phyloP scores from a whole-genome alignment of 2,888 invertebrate genomes.

The Tupiocoris notatus region DNA sequence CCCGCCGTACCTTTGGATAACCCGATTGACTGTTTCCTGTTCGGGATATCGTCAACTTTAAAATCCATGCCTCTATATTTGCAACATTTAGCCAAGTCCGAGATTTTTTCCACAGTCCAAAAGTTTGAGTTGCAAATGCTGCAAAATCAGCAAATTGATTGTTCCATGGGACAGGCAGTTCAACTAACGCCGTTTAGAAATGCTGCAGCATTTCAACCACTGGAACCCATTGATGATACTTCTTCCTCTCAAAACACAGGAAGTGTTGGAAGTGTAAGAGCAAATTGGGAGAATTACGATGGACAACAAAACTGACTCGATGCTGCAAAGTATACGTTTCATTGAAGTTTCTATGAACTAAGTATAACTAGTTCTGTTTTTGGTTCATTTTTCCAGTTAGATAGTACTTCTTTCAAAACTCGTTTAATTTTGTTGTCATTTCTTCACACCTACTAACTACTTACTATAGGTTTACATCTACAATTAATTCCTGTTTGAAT shows the following conservation, averaged over 20 bases:
- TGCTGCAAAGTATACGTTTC: neutral
- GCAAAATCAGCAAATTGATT: constrained; percentile 27
- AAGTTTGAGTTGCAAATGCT: constrained; percentile 33
- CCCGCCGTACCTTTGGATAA: constrained; percentile 35
- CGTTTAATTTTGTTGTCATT: constrained; percentile 12
- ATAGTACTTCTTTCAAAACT: constrained; percentile 15
- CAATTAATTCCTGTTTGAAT: neutral
- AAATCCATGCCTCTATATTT: constrained; percentile 26
- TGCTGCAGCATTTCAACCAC: constrained; percentile 19
- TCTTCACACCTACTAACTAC: too few relatives aligned
- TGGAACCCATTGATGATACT: constrained; percentile 28
- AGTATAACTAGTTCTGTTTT: neutral
- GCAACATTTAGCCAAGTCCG: constrained; percentile 36
- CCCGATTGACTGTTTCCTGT: constrained; percentile 36
- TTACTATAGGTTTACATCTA: too few relatives aligned
- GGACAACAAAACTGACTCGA: constrained; percentile 26
- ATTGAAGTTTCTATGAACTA: constrained; percentile 2
- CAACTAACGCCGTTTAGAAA: constrained; percentile 6
- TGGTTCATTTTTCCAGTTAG: too few relatives aligned
- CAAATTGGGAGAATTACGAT: constrained; percentile 21
- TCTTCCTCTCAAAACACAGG: constrained; percentile 29
- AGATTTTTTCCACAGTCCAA: constrained; percentile 34
- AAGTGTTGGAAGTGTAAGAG: constrained; percentile 14
- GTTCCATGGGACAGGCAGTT: constrained; percentile 5
- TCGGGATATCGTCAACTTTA: constrained; percentile 33